Percentiles rank a stretch among this genome's conserved stretches.
phyloP scores from a whole-genome alignment of 2,888 invertebrate genomes.

The Stenichneumon culpator region DNA sequence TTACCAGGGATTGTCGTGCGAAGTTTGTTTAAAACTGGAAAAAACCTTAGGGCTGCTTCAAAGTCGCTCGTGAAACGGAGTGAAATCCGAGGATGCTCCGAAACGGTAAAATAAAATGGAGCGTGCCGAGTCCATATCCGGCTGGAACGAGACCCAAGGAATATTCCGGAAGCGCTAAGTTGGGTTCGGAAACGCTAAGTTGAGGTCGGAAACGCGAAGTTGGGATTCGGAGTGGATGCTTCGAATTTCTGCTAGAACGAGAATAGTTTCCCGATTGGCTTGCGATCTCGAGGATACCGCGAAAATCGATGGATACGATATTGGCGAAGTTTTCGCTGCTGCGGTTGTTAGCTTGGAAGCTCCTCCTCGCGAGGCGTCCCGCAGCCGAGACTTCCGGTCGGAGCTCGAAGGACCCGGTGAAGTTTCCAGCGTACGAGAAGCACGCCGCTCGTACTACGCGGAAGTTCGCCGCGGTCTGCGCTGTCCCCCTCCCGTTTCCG shows the following conservation, averaged over 20 bases:
- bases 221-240: background rate
- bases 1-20: background rate
- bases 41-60: background rate
- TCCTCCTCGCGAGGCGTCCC: background rate
- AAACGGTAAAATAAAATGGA: background rate
- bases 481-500: slow-evolving; percentile 46
- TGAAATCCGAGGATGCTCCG: background rate
- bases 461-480: slow-evolving; percentile 58
- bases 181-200: background rate
- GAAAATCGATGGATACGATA: slow-evolving; percentile 8
- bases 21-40: background rate
- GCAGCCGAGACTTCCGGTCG: slow-evolving; percentile 56
- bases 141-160: background rate
- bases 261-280: background rate
- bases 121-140: background rate
- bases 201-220: background rate
- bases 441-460: slow-evolving; percentile 62
- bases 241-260: background rate
- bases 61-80: background rate
- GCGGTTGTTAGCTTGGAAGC: background rate
- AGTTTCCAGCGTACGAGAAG: slow-evolving; percentile 61
- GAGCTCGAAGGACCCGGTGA: slow-evolving; percentile 52
- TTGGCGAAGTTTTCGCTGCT: background rate
- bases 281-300: background rate
- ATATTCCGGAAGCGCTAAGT: background rate